Conservation (phyloP, 2,113 vertebrate species). For the Menura novaehollandiae region DNA sequence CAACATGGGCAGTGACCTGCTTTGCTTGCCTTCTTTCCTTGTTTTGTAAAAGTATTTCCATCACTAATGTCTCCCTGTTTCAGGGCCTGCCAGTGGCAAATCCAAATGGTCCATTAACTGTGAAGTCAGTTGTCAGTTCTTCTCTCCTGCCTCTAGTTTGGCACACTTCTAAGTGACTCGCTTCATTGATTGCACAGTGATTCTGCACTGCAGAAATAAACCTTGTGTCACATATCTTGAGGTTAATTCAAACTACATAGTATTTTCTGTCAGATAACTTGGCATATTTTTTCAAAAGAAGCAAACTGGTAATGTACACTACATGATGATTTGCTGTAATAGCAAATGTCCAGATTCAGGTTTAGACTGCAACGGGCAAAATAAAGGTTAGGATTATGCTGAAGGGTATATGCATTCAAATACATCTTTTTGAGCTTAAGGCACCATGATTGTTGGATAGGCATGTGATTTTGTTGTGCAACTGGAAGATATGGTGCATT, state of each 20-base stretch:
- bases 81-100: neutral
- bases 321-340: neutral
- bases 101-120: neutral
- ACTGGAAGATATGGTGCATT: neutral
- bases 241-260: neutral
- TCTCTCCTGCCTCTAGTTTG: neutral
- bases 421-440: neutral
- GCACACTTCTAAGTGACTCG: neutral
- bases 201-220: neutral
- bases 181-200: neutral
- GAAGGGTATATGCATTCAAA: neutral
- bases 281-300: neutral
- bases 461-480: neutral
- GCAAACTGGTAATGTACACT: rapidly evolving
- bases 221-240: neutral
- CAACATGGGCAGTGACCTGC: neutral
- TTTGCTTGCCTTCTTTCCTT: neutral
- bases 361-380: neutral
- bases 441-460: neutral
- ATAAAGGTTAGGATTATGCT: neutral
- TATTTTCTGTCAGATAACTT: neutral
- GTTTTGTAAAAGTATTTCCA: neutral
- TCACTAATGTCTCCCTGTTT: neutral
- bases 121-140: neutral
- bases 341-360: neutral